Conservation (phyloP, 2,888 invertebrate genomes). For the Maniola hyperantus region DNA sequence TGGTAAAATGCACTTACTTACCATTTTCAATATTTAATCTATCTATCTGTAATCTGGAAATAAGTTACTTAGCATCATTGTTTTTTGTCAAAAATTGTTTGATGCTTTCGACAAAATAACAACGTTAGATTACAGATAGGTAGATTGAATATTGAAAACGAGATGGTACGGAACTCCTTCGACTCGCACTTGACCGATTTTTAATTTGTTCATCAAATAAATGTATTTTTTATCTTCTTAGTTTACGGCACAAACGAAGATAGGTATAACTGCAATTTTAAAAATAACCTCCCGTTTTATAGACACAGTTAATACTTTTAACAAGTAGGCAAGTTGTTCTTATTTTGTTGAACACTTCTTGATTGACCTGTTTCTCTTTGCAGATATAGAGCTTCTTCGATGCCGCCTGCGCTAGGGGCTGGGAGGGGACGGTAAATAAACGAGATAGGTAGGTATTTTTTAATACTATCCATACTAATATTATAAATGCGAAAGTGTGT, state of each 20-base stretch:
- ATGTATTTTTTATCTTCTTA: no score
- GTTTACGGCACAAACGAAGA: not conserved
- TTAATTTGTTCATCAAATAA: not conserved
- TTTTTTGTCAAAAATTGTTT: no score
- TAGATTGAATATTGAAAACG: no score
- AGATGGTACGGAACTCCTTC: no score
- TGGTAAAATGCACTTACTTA: no score
- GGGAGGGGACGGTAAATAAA: slow-evolving; percentile 53
- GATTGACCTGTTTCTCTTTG: slow-evolving; percentile 47
- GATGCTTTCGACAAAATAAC: no score
- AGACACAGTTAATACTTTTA: slow-evolving; percentile 34
- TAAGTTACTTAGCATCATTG: no score
- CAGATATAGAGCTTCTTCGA: slow-evolving; percentile 66
- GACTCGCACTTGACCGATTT: not conserved
- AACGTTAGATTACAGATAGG: no score
- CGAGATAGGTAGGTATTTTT: slow-evolving; percentile 55
- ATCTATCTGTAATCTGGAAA: no score
- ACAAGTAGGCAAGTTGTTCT: slow-evolving; percentile 23
- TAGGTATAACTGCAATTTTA: slow-evolving; percentile 6
- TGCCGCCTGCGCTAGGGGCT: slow-evolving; percentile 54
- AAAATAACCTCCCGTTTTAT: slow-evolving; percentile 30
- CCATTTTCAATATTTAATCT: no score
- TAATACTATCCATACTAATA: not conserved
- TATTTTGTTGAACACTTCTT: slow-evolving; percentile 22
- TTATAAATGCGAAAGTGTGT: no score